Evolutionary conservation across 2,888 invertebrate genomes (phyloP), one percentile per base, ranked within the genome.

Genomic region (Galeruca laticollis): DNA sequence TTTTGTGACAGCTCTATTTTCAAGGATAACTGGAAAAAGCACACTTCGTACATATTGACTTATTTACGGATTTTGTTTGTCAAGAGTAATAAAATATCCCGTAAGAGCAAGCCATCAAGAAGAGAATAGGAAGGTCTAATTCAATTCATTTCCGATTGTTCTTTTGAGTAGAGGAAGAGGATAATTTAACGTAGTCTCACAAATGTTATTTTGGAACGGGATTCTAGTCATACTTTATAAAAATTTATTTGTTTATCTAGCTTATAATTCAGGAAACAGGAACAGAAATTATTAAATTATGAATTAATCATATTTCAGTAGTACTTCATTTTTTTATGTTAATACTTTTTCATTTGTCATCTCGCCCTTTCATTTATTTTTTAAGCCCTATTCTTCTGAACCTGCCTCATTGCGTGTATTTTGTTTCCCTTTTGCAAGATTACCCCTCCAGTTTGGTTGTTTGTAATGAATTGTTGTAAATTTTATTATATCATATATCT

Each of bases 21-120:
- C 59, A 20, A 60, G 47, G 1, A 18, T 47, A 9, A 40, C 31
- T 4, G 8, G 51, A 60, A 57, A 54, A 43, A 35, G 57, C 62
- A 52, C 57, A 54, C 65, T 62, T 65, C 43, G 52, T 61, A 61
- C 11, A 40, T 54, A 68, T 68, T 71, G 65, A 62, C 68, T 68
- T 68, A 59, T 71, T 71, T 71, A 62, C 68, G 56, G 33, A 64
- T 51, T 63, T 68, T 65, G 65, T 51, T 57, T 57, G 71, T 51
- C 26, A 60, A 60, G 20, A 47, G 60, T 60, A 56, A 57, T 69
- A 69, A 69, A 65, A 60, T 64, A 63, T 63, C 63, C 18, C 54
- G 63, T 43, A 63, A 63, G 54, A 43, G 54, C 43, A 63, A 33
- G 54, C 63, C 63, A 63, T 52, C 62, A 52, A 62, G 51, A 62